phyloP scores from a whole-genome alignment of 2,113 vertebrate genomes.

The Euleptes europaea region DNA sequence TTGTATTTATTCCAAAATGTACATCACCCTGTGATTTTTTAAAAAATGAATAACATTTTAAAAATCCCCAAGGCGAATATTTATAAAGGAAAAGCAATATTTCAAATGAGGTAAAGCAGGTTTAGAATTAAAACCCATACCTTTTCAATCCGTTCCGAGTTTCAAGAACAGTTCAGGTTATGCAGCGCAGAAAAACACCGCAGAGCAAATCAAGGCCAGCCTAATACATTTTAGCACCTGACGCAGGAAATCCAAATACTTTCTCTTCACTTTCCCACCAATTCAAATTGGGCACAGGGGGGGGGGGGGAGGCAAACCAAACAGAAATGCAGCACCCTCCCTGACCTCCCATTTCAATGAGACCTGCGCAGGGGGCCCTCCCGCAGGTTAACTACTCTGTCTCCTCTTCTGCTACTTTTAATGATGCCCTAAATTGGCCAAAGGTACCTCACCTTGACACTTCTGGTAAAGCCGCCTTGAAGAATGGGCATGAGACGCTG shows the following conservation, averaged over 20 bases:
- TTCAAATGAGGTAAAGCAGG: neutral
- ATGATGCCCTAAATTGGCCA: neutral
- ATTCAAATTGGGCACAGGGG: neutral
- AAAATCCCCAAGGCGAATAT: neutral
- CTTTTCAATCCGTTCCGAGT: neutral
- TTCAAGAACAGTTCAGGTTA: neutral
- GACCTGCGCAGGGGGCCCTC: neutral
- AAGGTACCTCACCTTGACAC: no score
- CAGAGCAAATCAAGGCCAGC: no score
- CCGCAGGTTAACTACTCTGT: neutral
- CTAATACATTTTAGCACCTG: neutral
- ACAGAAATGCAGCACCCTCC: neutral
- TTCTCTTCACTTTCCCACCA: neutral
- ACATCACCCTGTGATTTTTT: neutral
- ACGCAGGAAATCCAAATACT: neutral
- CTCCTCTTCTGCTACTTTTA: neutral
- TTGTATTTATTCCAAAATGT: neutral
- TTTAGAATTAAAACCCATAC: neutral
- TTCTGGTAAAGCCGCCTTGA: neutral
- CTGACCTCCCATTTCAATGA: neutral
- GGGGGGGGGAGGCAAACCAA: neutral
- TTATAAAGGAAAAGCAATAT: neutral
- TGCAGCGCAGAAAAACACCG: neutral
- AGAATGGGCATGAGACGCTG: neutral
- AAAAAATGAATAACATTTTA: neutral